Conservation (phyloP, 1,140 invertebrate genomes). For the silkworm (Bombyx mori) region DNA sequence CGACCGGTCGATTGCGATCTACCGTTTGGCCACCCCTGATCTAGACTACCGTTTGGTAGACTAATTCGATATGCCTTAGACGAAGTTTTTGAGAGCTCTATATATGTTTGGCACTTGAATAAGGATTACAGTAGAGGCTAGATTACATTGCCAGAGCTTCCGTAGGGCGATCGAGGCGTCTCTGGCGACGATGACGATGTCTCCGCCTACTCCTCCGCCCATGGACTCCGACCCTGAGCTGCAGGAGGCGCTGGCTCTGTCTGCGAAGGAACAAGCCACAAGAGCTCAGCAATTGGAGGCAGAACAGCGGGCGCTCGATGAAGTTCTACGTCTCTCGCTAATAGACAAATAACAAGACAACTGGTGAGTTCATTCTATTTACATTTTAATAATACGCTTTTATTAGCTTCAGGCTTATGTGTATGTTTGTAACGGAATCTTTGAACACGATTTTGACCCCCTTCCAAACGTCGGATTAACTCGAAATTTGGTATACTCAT, state of each 20-base stretch:
- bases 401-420: too few relatives aligned
- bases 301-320: slow-evolving; percentile 48
- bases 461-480: too few relatives aligned
- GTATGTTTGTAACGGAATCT: not conserved
- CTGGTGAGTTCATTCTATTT: not conserved
- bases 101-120: too few relatives aligned
- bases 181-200: slow-evolving; percentile 17
- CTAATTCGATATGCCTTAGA: too few relatives aligned
- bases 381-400: too few relatives aligned
- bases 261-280: slow-evolving; percentile 36
- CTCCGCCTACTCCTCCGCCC: slow-evolving; percentile 11
- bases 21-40: too few relatives aligned
- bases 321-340: slow-evolving; percentile 53
- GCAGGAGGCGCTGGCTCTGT: slow-evolving; percentile 36
- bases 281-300: slow-evolving; percentile 25
- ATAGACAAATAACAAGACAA: slow-evolving; percentile 41
- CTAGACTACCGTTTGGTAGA: too few relatives aligned
- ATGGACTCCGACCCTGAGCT: slow-evolving; percentile 32
- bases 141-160: slow-evolving; percentile 14
- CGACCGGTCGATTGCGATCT: too few relatives aligned
- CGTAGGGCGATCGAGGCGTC: slow-evolving; percentile 53
- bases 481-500: too few relatives aligned
- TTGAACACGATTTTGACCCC: too few relatives aligned
- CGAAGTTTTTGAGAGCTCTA: too few relatives aligned
- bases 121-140: too few relatives aligned